Conservation (phyloP, 2,888 invertebrate species). For the Idaea biselata region DNA sequence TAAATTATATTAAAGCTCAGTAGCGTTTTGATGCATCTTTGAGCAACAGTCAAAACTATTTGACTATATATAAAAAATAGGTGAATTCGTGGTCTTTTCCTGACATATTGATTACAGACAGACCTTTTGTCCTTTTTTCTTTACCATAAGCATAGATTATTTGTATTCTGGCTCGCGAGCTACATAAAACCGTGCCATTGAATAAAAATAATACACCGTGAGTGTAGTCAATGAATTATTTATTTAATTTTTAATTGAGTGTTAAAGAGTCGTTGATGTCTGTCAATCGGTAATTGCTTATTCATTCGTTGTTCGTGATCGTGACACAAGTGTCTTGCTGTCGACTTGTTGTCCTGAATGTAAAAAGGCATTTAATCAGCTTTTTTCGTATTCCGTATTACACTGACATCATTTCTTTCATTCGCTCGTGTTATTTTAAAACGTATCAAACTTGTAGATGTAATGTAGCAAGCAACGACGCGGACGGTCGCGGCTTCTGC, state of each 20-base stretch:
- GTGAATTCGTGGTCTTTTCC: too few species aligned
- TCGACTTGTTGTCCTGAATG: constrained; percentile 31
- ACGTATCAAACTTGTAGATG: constrained; percentile 70
- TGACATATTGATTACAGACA: too few species aligned
- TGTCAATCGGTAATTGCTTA: constrained; percentile 42
- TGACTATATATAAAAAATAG: too few species aligned
- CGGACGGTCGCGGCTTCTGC: constrained; percentile 53
- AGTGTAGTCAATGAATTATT: constrained; percentile 55
- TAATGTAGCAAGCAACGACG: constrained; percentile 52
- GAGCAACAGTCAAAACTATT: background rate
- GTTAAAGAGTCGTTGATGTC: constrained; percentile 42
- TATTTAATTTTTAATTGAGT: constrained; percentile 58
- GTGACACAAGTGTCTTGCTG: constrained; percentile 36
- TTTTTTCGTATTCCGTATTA: constrained; percentile 32
- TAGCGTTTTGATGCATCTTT: background rate
- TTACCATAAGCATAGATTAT: constrained; percentile 43
- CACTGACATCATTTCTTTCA: constrained; percentile 36
- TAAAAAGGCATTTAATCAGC: constrained; percentile 22
- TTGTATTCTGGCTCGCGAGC: constrained; percentile 56
- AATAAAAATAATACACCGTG: constrained; percentile 53
- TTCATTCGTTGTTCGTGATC: constrained; percentile 39
- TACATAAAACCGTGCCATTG: constrained; percentile 50
- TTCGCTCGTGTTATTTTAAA: constrained; percentile 52
- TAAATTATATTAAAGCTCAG: background rate
- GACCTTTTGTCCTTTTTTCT: constrained; percentile 37